A percentile compares a stretch with the other conserved stretches of the same genome.
Conservation (phyloP, 2,888 invertebrate genomes). For the Chouioia cunea region DNA sequence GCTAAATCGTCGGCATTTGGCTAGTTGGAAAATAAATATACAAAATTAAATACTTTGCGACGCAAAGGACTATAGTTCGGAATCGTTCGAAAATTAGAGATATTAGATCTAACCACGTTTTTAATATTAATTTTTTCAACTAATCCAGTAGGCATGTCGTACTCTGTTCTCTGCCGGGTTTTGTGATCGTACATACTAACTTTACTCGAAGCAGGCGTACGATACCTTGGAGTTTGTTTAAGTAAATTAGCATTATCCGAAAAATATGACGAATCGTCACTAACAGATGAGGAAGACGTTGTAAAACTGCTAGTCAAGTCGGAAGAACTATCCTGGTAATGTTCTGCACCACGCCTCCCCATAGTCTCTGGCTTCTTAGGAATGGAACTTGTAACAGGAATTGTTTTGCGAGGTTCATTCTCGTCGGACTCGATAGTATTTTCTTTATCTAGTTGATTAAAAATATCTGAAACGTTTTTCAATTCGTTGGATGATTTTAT, state of each 20-base stretch:
- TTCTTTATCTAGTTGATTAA: conserved; percentile 30
- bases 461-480: conserved; percentile 36
- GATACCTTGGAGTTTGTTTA: conserved; percentile 51
- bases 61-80: not conserved
- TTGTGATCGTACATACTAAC: conserved; percentile 61
- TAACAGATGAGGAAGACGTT: conserved; percentile 57
- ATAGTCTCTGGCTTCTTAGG: conserved; percentile 54
- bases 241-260: conserved; percentile 52
- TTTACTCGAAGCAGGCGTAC: conserved; percentile 52
- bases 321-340: conserved; percentile 58
- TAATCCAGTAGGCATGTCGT: conserved; percentile 57
- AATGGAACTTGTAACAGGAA: conserved; percentile 52
- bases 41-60: conserved; percentile 15
- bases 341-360: conserved; percentile 60
- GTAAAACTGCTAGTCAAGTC: conserved; percentile 52
- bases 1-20: conserved; percentile 62
- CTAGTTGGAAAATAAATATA: conserved; percentile 46
- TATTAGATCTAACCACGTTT: conserved; percentile 54
- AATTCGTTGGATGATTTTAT: conserved; percentile 18
- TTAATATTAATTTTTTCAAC: conserved; percentile 59
- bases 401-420: conserved; percentile 50
- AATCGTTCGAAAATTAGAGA: conserved; percentile 2
- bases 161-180: conserved; percentile 57
- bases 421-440: conserved; percentile 49
- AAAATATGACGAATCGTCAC: conserved; percentile 64